These are phyloP conservation scores for Acridotheres tristis DNA, from an alignment of 2,797 vertebrate genomes.

Conservation along the genomic window DNA sequence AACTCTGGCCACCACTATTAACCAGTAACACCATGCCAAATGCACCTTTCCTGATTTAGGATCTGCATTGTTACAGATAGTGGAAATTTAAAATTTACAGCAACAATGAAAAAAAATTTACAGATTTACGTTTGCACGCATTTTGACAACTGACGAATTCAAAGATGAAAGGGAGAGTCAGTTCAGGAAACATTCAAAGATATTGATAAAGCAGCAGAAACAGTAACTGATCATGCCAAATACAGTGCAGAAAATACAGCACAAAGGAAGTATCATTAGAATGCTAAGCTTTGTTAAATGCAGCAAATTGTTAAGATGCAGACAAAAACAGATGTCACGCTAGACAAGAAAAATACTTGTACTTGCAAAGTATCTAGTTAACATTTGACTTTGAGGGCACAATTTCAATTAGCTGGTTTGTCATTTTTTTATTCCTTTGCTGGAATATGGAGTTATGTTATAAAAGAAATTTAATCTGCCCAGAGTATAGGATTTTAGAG, in stretches of 20 bases:
- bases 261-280: background rate
- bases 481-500: background rate
- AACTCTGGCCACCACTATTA: background rate
- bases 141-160: conserved; percentile 16
- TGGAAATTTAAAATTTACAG: background rate
- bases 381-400: background rate
- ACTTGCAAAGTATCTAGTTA: background rate
- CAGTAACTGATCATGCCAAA: conserved; percentile 34
- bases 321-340: background rate
- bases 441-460: background rate
- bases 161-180: conserved; percentile 24
- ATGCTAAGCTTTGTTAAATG: background rate
- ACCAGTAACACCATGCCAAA: background rate
- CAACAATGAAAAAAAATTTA: background rate
- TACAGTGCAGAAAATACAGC: background rate
- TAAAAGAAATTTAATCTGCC: background rate
- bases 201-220: conserved; percentile 26
- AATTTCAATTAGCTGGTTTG: background rate
- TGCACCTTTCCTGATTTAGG: background rate
- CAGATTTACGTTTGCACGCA: background rate
- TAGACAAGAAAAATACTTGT: background rate
- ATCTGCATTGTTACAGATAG: background rate
- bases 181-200: background rate
- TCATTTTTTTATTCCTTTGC: background rate
- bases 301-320: background rate